Base-by-base conservation (phyloP, 1,140 invertebrate genomes). In the Drosophila carrolli region DNA sequence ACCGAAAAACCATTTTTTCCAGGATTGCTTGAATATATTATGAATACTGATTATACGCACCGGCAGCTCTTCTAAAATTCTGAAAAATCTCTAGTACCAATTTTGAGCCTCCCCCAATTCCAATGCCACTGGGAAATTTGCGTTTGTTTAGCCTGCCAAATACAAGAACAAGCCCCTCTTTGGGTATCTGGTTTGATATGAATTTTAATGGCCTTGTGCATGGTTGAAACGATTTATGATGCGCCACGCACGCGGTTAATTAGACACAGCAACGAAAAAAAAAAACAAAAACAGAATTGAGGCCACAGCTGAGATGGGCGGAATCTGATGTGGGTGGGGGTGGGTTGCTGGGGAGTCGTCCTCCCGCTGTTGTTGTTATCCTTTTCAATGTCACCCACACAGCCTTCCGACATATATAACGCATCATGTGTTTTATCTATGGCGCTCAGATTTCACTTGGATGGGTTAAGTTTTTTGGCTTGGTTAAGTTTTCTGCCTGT, bases 231-330 rank as follows among this genome's bases (percentile, higher is more conserved):
- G 82, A 86, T 86, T 86, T 86, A 88, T 88, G 82, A 86, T 83
- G 83, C 75, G 83, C 82, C 82, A 86, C 79, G 83, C 82, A 86
- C 79, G 79, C 82, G 83, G 83, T 86, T 88, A 88, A 88, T 86
- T 86, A 86, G 82, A 82, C 80, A 89, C 75, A 83, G 70, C 55
- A 38, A 43, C 16, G 47, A n/a, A 27, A 38, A 70, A 48, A 76
- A 46, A 60, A 66, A 32, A 19, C 60, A 41, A 66, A 41, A 50
- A 47, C 76, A 9, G 51, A 81, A 77, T 41, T 40, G 58, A 78
- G 78, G 78, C 62, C 81, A 86, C 51, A 84, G 81, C 78, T 73
- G 56, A 70, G 66, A 60, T 59, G 43, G 60, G 56, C n/a, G 14
- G 63, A 40, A 41, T 14, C 14, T 32, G 43, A 23, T 35, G 37